These are phyloP conservation scores for Sycophila texana DNA, from an alignment of 2,888 invertebrate species.

Conservation along the genomic window DNA sequence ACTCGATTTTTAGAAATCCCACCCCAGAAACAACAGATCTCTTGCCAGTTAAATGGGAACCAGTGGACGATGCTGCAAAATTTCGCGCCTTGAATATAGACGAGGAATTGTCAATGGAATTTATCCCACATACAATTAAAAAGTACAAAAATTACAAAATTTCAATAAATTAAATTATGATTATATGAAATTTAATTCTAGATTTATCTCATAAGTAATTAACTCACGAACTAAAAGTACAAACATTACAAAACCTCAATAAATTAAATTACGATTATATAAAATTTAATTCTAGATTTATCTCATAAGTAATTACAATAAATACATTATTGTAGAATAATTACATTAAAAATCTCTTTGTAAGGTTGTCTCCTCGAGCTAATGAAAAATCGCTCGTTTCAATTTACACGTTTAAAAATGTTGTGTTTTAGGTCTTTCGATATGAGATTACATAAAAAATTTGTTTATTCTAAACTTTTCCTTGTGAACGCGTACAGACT, in stretches of 20 bases:
- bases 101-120: constrained; percentile 60
- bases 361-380: no score
- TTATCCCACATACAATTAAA: not conserved
- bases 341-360: no score
- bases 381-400: no score
- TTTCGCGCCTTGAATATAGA: constrained; percentile 64
- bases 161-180: not conserved
- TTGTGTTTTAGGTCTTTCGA: no score
- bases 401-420: no score
- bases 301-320: not conserved
- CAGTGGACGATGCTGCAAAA: constrained; percentile 57
- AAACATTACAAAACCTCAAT: not conserved
- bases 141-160: not conserved
- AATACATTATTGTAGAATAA: no score
- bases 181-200: no score
- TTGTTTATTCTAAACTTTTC: no score
- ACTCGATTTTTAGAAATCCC: constrained; percentile 63
- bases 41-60: constrained; percentile 64
- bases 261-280: not conserved
- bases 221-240: no score
- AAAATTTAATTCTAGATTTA: no score
- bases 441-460: no score
- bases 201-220: not conserved
- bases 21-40: constrained; percentile 62
- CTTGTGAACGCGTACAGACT: no score